Evolutionary conservation across 2,113 vertebrate species (phyloP).

Genomic region (Cephalophus harveyi): DNA sequence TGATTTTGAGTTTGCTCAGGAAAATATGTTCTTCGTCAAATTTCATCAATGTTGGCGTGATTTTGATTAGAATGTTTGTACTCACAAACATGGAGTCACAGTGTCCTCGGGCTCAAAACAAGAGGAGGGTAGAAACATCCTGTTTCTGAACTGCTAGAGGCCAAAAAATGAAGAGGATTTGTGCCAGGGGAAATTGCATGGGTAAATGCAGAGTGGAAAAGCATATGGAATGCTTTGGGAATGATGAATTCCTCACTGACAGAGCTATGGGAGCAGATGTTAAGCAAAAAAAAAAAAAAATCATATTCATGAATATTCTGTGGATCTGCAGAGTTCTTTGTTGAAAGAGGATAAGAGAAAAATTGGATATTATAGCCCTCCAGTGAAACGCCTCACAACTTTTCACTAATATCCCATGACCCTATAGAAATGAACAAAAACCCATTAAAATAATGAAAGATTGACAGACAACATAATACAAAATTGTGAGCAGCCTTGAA

Average conservation of each 20-base stretch:
- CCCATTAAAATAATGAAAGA: conserved; percentile 36
- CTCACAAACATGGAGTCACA: conserved; percentile 57
- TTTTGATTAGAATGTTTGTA: conserved; percentile 43
- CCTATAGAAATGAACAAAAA: conserved; percentile 57
- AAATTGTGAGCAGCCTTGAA: conserved; percentile 26
- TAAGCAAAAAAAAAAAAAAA: conserved; percentile 49
- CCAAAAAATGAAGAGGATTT: conserved; percentile 49
- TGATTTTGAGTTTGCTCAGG: conserved; percentile 33
- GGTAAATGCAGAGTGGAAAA: conserved; percentile 62
- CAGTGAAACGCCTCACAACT: not conserved
- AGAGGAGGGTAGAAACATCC: conserved; percentile 20
- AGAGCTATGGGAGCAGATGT: conserved; percentile 67
- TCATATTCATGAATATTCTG: conserved; percentile 63
- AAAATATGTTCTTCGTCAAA: conserved; percentile 47
- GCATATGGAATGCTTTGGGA: conserved; percentile 69
- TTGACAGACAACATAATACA: conserved; percentile 22
- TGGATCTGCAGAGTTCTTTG: conserved; percentile 57
- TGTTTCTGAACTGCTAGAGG: conserved; percentile 53
- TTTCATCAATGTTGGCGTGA: conserved; percentile 29
- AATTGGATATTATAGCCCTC: conserved; percentile 47
- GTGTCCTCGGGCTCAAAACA: conserved; percentile 41
- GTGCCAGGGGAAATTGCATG: conserved; percentile 54
- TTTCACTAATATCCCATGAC: conserved; percentile 40
- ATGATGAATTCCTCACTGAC: conserved; percentile 62
- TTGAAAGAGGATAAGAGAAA: conserved; percentile 56